A percentile compares a stretch with the other conserved stretches of the same genome.
Conservation (phyloP, 2,888 invertebrate species). For the Hanleya hanleyi region DNA sequence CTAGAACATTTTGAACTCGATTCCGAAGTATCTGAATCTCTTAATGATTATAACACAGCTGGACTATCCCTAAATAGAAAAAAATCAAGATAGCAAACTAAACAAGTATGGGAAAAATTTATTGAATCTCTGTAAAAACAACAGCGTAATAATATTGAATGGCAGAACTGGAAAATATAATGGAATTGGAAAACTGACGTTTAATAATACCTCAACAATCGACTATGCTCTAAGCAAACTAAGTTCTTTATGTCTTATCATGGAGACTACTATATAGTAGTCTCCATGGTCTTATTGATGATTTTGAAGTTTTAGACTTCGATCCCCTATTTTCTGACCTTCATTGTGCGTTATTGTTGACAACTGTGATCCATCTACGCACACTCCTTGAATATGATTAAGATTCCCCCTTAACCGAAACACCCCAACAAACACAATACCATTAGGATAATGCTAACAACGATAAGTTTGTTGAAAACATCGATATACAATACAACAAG, state of each 20-base stretch:
- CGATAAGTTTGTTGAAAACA: too few relatives aligned
- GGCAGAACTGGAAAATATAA: neutral
- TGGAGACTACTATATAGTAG: too few relatives aligned
- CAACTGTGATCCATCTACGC: too few relatives aligned
- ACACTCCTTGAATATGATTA: too few relatives aligned
- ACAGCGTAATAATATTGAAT: neutral
- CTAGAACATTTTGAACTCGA: neutral
- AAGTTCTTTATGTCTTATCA: neutral
- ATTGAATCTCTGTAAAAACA: neutral
- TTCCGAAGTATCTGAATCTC: neutral
- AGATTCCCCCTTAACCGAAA: too few relatives aligned
- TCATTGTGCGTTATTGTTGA: neutral
- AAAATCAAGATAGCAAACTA: neutral
- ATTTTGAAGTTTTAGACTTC: neutral
- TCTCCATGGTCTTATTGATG: too few relatives aligned
- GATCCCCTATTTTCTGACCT: neutral
- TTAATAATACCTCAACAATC: neutral
- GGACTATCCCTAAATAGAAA: neutral
- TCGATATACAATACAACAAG: too few relatives aligned
- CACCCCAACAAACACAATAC: too few relatives aligned
- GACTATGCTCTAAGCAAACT: neutral
- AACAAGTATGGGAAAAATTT: neutral
- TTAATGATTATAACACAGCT: neutral
- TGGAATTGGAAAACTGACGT: neutral
- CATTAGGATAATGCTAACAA: too few relatives aligned